Base-by-base conservation (phyloP, 2,888 invertebrate species). In the Tribolium freemani region DNA sequence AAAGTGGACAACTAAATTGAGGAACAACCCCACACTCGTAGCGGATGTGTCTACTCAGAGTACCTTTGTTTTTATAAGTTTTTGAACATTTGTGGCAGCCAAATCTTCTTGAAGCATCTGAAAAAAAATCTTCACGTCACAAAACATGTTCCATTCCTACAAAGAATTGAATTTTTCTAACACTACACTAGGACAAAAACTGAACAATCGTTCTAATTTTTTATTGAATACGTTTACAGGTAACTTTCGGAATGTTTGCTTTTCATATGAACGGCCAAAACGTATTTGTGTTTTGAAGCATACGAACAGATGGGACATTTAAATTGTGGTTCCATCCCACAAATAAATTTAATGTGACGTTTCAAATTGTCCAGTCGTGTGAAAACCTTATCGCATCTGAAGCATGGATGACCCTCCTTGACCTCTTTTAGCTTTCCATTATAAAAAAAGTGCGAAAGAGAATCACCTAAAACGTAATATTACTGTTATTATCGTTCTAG, bases 51-150 rank as follows among this genome's bases (percentile, higher is more conserved):
- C 79, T 75, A 81, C 91, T 89, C 79, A 93, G 89, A 30, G 93
- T 93, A 80, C 92, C 92, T 87, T 92, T 91, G 87, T 93, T 92
- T 77, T 92, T 91, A 86, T 94, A 94, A 20, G 46, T 58, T 26
- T 57, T 56, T 3, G 21, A 44, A 56, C 75, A 75, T 9, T 45
- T 51, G 11, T 38, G 53, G 48, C 66, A 71, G 3, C 26, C 26
- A 26, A 26, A 26, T 26, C 26, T 1, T 5, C 26, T 26, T 26
- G 26, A 26, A 5, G 26, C 26, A 26, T 5, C 26, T 26, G 26
- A 26, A 26, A 26, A n/a, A 26, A 26, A 26, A 26, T 26, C 26
- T 26, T 5, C 0, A 26, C 5, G 9, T 38, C 38, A 38, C 8
- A 38, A 38, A 16, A 16, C 2, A 16, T 16, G 16, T 16, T 16